Conservation (phyloP, 2,888 invertebrate genomes). For the Parelbella ahira region DNA sequence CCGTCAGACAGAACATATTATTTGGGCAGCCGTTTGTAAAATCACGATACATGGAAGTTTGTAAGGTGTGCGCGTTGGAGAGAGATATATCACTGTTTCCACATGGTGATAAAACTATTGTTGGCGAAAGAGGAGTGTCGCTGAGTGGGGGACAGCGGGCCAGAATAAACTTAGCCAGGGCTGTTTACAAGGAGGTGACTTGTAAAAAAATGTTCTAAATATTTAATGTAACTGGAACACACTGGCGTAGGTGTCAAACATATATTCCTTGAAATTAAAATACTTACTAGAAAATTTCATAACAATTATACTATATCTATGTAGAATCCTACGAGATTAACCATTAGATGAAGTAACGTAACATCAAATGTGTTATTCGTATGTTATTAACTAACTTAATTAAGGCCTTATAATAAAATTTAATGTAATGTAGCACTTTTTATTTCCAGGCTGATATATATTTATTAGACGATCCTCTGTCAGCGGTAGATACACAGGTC, state of each 20-base stretch:
- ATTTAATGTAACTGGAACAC: too few species aligned
- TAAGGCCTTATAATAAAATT: too few species aligned
- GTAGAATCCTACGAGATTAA: too few species aligned
- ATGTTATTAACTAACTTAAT: too few species aligned
- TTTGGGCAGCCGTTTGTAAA: constrained; percentile 88
- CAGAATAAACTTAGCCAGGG: constrained; percentile 82
- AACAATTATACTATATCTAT: too few species aligned
- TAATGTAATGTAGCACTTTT: too few species aligned
- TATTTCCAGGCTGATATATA: constrained; percentile 85
- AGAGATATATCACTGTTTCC: constrained; percentile 88
- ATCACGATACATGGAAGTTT: constrained; percentile 82
- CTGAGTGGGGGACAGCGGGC: constrained; percentile 91
- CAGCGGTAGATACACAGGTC: constrained; percentile 87
- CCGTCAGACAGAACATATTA: constrained; percentile 94
- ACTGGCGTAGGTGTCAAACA: too few species aligned
- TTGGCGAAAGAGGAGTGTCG: constrained; percentile 92
- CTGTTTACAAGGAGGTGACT: constrained; percentile 84
- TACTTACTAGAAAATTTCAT: too few species aligned
- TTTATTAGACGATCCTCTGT: constrained; percentile 87
- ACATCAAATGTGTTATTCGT: too few species aligned
- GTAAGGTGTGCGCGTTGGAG: constrained; percentile 86
- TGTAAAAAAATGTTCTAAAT: too few species aligned
- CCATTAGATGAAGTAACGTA: too few species aligned
- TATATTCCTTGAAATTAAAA: too few species aligned
- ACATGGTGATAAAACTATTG: constrained; percentile 89